Percentiles rank a stretch among this genome's conserved stretches.
Evolutionary conservation across 2,888 invertebrate species (phyloP).

Genomic region (Schrankia costaestrigalis): DNA sequence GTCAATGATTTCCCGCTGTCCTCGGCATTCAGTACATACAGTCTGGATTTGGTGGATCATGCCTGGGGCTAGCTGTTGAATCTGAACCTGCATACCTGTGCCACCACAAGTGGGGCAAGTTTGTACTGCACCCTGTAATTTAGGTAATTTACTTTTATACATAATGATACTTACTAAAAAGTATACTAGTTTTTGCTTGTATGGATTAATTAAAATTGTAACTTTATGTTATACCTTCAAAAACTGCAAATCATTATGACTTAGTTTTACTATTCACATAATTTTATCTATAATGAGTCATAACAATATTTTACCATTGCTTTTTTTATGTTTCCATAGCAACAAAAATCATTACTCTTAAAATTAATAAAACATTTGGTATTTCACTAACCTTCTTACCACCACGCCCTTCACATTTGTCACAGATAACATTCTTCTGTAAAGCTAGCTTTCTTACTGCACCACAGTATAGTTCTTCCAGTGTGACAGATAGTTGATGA

Average conservation of each 20-base stretch:
- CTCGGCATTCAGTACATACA: conserved; percentile 92
- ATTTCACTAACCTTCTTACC: conserved; percentile 88
- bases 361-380: neutral
- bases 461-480: conserved; percentile 98
- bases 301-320: no score
- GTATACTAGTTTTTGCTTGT: no score
- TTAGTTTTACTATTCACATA: no score
- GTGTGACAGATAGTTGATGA: conserved; percentile 93
- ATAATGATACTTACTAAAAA: no score
- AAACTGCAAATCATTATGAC: no score
- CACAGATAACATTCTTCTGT: conserved; percentile 97
- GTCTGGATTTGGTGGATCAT: conserved; percentile 94
- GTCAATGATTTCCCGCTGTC: conserved; percentile 91
- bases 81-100: conserved; percentile 87
- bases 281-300: no score
- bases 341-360: no score
- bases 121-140: conserved; percentile 86
- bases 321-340: no score
- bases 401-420: conserved; percentile 97
- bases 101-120: conserved; percentile 94
- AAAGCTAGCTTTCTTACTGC: conserved; percentile 94
- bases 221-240: no score
- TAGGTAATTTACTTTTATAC: no score
- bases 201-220: no score
- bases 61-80: conserved; percentile 82